Evolutionary conservation across 2,113 vertebrate genomes (phyloP), one percentile per base, ranked within the genome.

Genomic region (Diadophis punctatus): DNA sequence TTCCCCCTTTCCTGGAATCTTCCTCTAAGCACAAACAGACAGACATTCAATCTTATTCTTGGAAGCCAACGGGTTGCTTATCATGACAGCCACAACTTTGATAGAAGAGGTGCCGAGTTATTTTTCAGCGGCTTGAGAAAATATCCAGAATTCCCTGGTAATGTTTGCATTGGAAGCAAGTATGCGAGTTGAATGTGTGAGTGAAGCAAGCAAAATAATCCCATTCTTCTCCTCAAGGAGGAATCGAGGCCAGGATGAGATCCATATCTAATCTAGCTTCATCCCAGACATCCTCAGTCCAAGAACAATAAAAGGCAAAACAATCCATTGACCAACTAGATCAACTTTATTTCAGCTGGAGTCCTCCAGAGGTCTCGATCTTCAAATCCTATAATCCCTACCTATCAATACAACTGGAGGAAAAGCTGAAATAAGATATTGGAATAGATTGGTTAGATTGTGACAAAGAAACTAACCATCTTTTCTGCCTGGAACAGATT

Each of bases 61-160:
- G 92, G 91, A 86, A 91, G 94, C 93, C 95, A 95, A 91, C 90
- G 87, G 58, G 87, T 39, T 7, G 56, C 94, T 95, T 10, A 80
- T 1, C 0, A 91, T 91, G 92, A 91, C 90, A 93, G 92, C 87
- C 0, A 46, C 34, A 6, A 4, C 95, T 97, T 97, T 95, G 95
- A 96, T 94, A 91, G 93, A 27, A 74, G 8, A 48, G 92, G 92
- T 95, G 95, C 14, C 0, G 93, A 93, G 96, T 96, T 96, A 94
- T 96, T 96, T 95, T 95, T 96, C 95, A 96, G 94, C 94, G 95
- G 92, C 96, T 96, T 96, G 95, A 96, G 95, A 96, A 97, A 97
- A 96, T 96, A 96, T 96, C 91, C 96, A 16, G 91, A 93, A 95
- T 96, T 96, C 94, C 85, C 94, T 89, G 93, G 63, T 95, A 95